Evolutionary conservation across 2,888 invertebrate genomes (phyloP).

Genomic region (Diplazon laetatorius): DNA sequence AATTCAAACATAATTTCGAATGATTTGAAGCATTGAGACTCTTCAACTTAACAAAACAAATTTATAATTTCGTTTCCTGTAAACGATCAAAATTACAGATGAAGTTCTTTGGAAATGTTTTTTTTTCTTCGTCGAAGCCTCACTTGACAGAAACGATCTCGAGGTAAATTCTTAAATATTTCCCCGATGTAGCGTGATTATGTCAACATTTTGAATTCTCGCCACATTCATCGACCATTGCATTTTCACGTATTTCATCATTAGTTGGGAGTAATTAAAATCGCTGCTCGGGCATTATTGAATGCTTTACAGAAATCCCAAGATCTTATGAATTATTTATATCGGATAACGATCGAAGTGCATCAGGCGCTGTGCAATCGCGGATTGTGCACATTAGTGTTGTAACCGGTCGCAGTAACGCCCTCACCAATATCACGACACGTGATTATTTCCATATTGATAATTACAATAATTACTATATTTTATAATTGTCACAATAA

Average conservation of each 20-base stretch:
- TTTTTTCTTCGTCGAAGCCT: too few relatives aligned
- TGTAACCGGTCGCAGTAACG: conserved; percentile 24
- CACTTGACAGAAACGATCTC: neutral
- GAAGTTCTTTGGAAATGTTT: too few relatives aligned
- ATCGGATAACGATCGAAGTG: conserved; percentile 58
- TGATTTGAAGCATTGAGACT: too few relatives aligned
- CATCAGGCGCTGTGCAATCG: conserved; percentile 25
- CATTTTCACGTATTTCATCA: conserved; percentile 51
- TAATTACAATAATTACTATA: too few relatives aligned
- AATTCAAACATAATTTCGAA: too few relatives aligned
- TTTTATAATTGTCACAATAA: too few relatives aligned
- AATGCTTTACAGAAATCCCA: conserved; percentile 51
- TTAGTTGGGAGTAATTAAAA: conserved; percentile 54
- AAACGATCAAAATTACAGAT: too few relatives aligned
- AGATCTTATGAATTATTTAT: conserved; percentile 60
- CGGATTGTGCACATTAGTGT: conserved; percentile 13
- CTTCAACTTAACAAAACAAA: too few relatives aligned
- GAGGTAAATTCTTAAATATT: neutral
- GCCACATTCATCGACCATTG: conserved; percentile 1
- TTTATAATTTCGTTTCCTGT: too few relatives aligned
- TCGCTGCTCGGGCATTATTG: conserved; percentile 40
- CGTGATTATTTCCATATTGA: conserved; percentile 3
- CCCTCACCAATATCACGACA: conserved; percentile 37
- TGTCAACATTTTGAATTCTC: conserved; percentile 46
- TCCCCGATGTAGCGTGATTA: conserved; percentile 24